Evolutionary conservation across 2,113 vertebrate species (phyloP).

Genomic region (Gnathonemus longibarbis): DNA sequence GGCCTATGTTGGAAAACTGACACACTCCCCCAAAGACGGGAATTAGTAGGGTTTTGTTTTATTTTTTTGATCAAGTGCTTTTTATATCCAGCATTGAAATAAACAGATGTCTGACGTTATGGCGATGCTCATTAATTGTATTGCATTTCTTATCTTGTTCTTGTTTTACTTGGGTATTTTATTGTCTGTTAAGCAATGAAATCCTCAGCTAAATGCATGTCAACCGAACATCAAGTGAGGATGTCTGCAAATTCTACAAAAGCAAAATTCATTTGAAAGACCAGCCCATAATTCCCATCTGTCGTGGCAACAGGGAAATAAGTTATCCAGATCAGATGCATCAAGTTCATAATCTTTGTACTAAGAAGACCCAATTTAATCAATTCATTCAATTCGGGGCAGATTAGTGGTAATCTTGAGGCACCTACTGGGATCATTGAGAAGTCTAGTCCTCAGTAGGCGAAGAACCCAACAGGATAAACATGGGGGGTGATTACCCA

Average conservation of each 20-base stretch:
- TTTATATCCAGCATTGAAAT: not conserved
- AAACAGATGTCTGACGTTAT: not conserved
- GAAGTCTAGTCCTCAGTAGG: conserved; percentile 34
- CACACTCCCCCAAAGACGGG: not conserved
- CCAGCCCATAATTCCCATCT: not conserved
- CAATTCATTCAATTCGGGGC: conserved; percentile 27
- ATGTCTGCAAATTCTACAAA: not conserved
- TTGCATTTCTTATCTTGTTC: not conserved
- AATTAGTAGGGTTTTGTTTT: not conserved
- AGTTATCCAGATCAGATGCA: conserved; percentile 44
- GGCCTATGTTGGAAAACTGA: not conserved
- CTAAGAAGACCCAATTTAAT: conserved; percentile 51
- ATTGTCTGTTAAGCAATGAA: not conserved
- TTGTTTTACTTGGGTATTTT: not conserved
- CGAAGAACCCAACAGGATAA: conserved; percentile 25
- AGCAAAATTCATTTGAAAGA: not conserved
- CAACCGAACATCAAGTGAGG: not conserved
- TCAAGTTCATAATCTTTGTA: conserved; percentile 49
- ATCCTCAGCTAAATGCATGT: not conserved
- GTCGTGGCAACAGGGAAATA: conserved; percentile 25
- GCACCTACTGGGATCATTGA: conserved; percentile 36
- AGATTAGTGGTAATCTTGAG: conserved; percentile 44
- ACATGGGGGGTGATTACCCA: not conserved
- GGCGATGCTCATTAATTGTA: not conserved
- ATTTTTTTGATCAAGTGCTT: not conserved